A percentile compares a stretch with the other conserved stretches of the same genome.
These are phyloP conservation scores for Pristiophorus japonicus DNA, from an alignment of 2,113 vertebrate genomes.

Conservation along the genomic window DNA sequence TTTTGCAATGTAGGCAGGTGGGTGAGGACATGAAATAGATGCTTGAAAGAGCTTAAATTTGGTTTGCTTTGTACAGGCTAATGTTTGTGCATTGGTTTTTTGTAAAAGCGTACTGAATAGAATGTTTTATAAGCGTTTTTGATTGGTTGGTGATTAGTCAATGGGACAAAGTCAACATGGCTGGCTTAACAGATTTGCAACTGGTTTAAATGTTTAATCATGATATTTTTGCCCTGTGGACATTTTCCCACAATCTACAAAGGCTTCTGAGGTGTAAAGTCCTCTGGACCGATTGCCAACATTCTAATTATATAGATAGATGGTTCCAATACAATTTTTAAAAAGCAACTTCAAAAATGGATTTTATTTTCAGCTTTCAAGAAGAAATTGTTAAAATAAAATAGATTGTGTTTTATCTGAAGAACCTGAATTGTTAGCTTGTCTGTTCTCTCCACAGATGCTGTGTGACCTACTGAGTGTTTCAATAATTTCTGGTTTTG, in stretches of 20 bases:
- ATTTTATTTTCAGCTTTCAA: background rate
- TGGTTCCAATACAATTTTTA: background rate
- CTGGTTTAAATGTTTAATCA: background rate
- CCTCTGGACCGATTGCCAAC: background rate
- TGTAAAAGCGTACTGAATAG: background rate
- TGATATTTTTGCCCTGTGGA: background rate
- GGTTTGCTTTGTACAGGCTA: background rate
- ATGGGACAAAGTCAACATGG: background rate
- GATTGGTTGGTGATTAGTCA: background rate
- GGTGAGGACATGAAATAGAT: background rate
- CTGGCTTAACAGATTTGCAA: background rate
- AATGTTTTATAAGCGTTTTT: background rate
- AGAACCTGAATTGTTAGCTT: conserved; percentile 12
- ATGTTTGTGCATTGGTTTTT: background rate
- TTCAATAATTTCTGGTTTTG: background rate
- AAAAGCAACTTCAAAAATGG: background rate
- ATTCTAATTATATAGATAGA: background rate
- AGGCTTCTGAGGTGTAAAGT: background rate
- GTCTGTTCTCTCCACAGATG: background rate
- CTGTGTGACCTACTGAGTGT: background rate
- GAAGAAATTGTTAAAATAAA: background rate
- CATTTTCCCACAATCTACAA: background rate
- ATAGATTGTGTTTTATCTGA: background rate
- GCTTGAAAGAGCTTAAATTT: background rate
- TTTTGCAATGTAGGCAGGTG: background rate